Evolutionary conservation across 2,113 vertebrate genomes (phyloP).

Genomic region (Neolamprologus kungweensis): DNA sequence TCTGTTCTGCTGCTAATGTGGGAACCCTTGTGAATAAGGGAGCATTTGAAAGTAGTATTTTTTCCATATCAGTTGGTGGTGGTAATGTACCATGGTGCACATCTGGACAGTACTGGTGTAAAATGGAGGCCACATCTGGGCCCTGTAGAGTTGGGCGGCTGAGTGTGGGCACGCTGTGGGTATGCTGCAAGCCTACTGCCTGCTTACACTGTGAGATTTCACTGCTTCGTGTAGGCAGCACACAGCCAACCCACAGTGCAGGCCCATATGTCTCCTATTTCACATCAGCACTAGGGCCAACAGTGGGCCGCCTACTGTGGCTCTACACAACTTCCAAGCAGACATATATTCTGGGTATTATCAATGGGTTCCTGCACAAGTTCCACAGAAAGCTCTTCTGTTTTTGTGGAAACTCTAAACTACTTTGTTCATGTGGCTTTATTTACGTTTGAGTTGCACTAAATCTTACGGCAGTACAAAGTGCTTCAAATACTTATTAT

Average conservation of each 20-base stretch:
- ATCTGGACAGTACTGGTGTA: background rate
- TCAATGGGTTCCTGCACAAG: background rate
- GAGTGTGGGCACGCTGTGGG: background rate
- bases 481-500: background rate
- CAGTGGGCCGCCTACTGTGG: background rate
- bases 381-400: background rate
- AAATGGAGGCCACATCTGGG: background rate
- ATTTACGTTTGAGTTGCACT: background rate
- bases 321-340: background rate
- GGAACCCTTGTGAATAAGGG: background rate
- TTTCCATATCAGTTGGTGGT: background rate
- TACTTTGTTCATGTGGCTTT: background rate
- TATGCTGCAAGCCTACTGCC: background rate
- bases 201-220: background rate
- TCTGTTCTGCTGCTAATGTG: background rate
- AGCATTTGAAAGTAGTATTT: background rate
- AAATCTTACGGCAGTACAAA: background rate
- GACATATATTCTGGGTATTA: background rate
- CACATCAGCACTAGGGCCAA: background rate
- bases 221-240: rapidly evolving
- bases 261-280: background rate
- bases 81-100: background rate
- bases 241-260: background rate
- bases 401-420: background rate
- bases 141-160: background rate